Evolutionary conservation across 2,113 vertebrate species (phyloP).

Genomic region (Brachypodius melanocephalos): DNA sequence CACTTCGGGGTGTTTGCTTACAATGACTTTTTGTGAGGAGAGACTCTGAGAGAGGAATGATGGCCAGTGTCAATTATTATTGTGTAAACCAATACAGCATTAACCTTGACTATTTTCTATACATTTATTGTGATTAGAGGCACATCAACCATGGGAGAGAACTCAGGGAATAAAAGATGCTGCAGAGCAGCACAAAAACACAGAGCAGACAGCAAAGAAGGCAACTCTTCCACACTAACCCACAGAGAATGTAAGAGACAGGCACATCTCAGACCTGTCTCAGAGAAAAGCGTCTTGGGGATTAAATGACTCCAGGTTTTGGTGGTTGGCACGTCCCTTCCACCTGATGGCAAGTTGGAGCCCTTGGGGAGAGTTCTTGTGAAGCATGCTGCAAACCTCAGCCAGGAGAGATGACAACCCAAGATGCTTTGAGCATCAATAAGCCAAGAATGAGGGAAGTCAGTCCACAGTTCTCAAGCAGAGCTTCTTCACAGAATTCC

Average conservation of each 20-base stretch:
- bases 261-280: not conserved
- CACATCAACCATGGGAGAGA: rapidly evolving
- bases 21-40: not conserved
- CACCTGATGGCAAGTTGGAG: not conserved
- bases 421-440: not conserved
- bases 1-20: not conserved
- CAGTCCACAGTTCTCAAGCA: rapidly evolving
- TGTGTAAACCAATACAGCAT: not conserved
- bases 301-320: not conserved
- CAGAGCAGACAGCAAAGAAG: not conserved
- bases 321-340: rapidly evolving
- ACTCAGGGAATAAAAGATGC: not conserved
- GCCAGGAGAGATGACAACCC: not conserved
- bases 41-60: not conserved
- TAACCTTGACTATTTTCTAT: not conserved
- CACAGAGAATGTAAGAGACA: not conserved
- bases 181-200: not conserved
- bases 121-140: not conserved
- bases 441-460: not conserved
- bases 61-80: not conserved
- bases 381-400: not conserved
- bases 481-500: not conserved
- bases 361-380: not conserved
- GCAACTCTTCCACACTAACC: not conserved
- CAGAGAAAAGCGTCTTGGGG: not conserved